Evolutionary conservation across 2,797 vertebrate genomes (phyloP), one percentile per base, ranked within the genome.

Genomic region (Nannoperca obscura): DNA sequence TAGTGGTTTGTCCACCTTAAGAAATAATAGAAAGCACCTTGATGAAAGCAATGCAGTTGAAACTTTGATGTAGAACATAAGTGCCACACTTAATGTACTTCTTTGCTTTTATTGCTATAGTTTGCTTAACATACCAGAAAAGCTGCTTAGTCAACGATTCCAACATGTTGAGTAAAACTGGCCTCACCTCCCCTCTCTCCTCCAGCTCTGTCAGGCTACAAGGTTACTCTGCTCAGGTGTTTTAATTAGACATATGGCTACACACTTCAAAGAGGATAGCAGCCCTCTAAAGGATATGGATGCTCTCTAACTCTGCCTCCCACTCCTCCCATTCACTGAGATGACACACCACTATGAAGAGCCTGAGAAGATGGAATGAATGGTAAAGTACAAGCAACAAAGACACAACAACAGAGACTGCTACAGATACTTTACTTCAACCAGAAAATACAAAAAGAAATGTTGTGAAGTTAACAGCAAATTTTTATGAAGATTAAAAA

Each of bases 211-310:
- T 71, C 65, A 75, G 47, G 27, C 19, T 15, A 19, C 52, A 63
- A 72, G 66, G 42, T 81, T 49, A 78, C 53, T 76, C 57, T 62
- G 44, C 57, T 78, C 59, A 20, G 27, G 58, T 76, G 55, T 55
- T 66, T 80, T 86, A 80, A 80, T 89, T 60, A 81, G 79, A 81
- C 74, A 68, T 60, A 76, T 78, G 60, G 81, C 71, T 62, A 40
- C 50, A 68, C 69, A 71, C 54, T 60, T 78, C 76, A 78, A 75
- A 69, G 68, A 76, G 32, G 70, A 59, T 60, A 76, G 74, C 50
- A 77, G 36, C 32, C 63, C 60, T 71, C 46, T 36, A 42, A 74
- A 66, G 42, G 54, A 11, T 17, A 44, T n/a, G 12, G 24, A 52
- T 10, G 30, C 30, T 22, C 8, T 10, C 54, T 32, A 36, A 12